Base-by-base conservation (phyloP, 2,888 invertebrate genomes). In the Cordilura impudica region DNA sequence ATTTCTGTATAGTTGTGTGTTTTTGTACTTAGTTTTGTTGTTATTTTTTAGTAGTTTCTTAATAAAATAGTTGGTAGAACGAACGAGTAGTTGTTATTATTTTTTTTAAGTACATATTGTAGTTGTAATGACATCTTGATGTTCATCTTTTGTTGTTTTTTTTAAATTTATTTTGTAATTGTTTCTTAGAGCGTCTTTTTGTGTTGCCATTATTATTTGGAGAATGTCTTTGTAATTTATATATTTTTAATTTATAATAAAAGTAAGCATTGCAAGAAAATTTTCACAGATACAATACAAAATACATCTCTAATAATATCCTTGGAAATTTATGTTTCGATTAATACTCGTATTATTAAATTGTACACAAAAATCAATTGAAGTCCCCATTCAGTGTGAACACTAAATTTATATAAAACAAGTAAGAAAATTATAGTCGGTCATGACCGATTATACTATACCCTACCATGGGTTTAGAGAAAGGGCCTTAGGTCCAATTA, bases 241-340 rank as follows among this genome's bases (percentile, higher is more conserved):
- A n/a, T n/a, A 31, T 80, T 19, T 81, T 81, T 31, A 35, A 56
- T 78, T 81, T 81, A 21, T 51, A n/a, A n/a, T n/a, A n/a, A n/a
- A n/a, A n/a, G n/a, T n/a, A n/a, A n/a, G n/a, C n/a, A n/a, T n/a
- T n/a, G n/a, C n/a, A n/a, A n/a, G n/a, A n/a, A n/a, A n/a, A n/a
- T n/a, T n/a, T n/a, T n/a, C n/a, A n/a, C n/a, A n/a, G n/a, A n/a
- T n/a, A n/a, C n/a, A n/a, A n/a, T n/a, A n/a, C n/a, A n/a, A n/a
- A n/a, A n/a, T n/a, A n/a, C n/a, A n/a, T n/a, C n/a, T n/a, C n/a
- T n/a, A n/a, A n/a, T n/a, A n/a, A n/a, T n/a, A n/a, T n/a, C n/a
- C n/a, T n/a, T n/a, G n/a, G n/a, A n/a, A n/a, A n/a, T n/a, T n/a
- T n/a, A n/a, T n/a, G n/a, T n/a, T n/a, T n/a, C n/a, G n/a, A n/a